A percentile compares a stretch with the other conserved stretches of the same genome.
phyloP scores from a whole-genome alignment of 2,113 vertebrate genomes.

The Atractosteus spatula region DNA sequence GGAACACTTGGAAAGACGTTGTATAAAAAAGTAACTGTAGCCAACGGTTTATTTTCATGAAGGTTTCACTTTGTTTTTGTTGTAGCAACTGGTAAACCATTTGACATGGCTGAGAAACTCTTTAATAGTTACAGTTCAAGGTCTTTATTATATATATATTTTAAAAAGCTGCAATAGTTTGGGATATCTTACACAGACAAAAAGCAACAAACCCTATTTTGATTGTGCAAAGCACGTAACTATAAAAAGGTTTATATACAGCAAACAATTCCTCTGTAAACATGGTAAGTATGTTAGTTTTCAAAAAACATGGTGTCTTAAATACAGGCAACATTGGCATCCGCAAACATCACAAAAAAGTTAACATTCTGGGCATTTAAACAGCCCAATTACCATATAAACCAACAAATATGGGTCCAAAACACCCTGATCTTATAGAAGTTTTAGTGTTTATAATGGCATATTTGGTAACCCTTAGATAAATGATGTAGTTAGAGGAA shows the following conservation, averaged over 20 bases:
- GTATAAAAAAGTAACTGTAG: constrained; percentile 70
- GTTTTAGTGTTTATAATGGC: constrained; percentile 79
- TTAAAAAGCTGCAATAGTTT: constrained; percentile 79
- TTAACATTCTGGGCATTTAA: constrained; percentile 79
- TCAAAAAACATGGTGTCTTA: constrained; percentile 83
- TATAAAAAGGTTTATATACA: constrained; percentile 95
- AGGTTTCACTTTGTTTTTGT: constrained; percentile 32
- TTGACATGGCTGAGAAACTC: constrained; percentile 77
- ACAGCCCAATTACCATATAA: constrained; percentile 74
- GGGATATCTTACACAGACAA: constrained; percentile 75
- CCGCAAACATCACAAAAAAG: constrained; percentile 82
- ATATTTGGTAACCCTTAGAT: constrained; percentile 88
- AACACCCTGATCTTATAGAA: constrained; percentile 58
- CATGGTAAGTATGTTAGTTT: constrained; percentile 90
- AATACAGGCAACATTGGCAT: constrained; percentile 94
- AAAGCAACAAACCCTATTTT: constrained; percentile 80
- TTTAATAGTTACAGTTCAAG: constrained; percentile 81
- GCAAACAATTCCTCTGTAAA: constrained; percentile 93
- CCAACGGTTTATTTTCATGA: constrained; percentile 59
- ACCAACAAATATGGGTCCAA: constrained; percentile 65
- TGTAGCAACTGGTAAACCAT: constrained; percentile 81
- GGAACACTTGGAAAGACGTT: constrained; percentile 66
- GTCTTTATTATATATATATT: constrained; percentile 53
- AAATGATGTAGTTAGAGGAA: constrained; percentile 79
- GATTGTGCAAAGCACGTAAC: constrained; percentile 92